Conservation (phyloP, 2,113 vertebrate genomes). For the Pseudopodoces humilis region DNA sequence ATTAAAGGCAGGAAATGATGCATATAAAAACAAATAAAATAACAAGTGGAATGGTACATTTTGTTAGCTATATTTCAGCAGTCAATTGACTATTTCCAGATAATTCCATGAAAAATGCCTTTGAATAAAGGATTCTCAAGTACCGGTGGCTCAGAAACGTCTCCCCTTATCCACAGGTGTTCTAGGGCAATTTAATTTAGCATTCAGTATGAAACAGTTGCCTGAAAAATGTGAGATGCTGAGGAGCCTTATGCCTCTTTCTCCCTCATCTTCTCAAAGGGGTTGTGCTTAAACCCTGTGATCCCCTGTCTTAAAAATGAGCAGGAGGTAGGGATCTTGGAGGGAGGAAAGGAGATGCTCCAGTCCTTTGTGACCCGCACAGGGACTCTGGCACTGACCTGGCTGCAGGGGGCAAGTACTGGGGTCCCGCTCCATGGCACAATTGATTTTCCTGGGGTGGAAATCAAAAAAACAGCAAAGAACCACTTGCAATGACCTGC, state of each 20-base stretch:
- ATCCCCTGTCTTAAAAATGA: background rate
- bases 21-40: background rate
- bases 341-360: background rate
- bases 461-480: background rate
- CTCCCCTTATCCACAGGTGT: background rate
- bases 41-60: background rate
- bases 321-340: background rate
- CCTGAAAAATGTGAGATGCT: background rate
- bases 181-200: background rate
- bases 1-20: background rate
- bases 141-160: background rate
- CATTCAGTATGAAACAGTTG: background rate
- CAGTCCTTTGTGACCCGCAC: background rate
- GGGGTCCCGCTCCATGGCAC: background rate
- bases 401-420: background rate
- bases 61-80: background rate
- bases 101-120: background rate
- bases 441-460: background rate
- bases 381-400: background rate
- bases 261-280: rapidly evolving
- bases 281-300: background rate
- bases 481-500: background rate
- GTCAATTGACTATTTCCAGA: background rate
- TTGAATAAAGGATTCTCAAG: background rate
- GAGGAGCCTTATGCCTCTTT: background rate